Conservation (phyloP, 2,888 invertebrate species). For the Rotaria socialis region DNA sequence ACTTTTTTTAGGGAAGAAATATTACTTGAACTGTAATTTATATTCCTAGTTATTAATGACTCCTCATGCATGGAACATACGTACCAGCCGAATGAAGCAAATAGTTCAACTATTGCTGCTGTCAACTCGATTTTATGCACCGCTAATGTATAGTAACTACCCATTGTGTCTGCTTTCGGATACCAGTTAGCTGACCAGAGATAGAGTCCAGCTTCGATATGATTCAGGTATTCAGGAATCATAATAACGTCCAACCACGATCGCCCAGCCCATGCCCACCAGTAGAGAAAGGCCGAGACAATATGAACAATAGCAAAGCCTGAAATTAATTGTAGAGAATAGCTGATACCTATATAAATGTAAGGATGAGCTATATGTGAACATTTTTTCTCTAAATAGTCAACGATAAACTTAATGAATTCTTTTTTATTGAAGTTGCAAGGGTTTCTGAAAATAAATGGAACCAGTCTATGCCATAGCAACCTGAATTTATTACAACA, state of each 20-base stretch:
- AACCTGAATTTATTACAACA: no score
- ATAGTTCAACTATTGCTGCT: neutral
- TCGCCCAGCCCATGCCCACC: slow-evolving; percentile 3
- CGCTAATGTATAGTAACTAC: slow-evolving; percentile 18
- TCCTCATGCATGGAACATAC: no score
- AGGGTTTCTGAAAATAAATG: no score
- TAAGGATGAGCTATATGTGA: no score
- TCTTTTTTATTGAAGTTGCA: no score
- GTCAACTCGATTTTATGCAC: slow-evolving; percentile 14
- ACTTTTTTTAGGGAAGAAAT: no score
- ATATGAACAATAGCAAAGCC: neutral
- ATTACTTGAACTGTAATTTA: no score
- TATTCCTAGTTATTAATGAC: no score
- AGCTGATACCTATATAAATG: no score
- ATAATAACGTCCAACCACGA: slow-evolving; percentile 12
- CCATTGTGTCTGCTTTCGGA: neutral
- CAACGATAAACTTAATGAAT: no score
- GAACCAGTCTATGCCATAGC: no score
- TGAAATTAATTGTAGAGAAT: no score
- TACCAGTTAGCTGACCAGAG: neutral
- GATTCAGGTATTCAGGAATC: slow-evolving; percentile 30
- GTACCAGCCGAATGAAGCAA: slow-evolving; percentile 6
- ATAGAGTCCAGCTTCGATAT: slow-evolving; percentile 20
- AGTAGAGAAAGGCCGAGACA: neutral
- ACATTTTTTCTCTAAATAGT: neutral